Percentiles rank a stretch among this genome's conserved stretches.
phyloP scores from a whole-genome alignment of 2,113 vertebrate genomes.

The Datnioides undecimradiatus region DNA sequence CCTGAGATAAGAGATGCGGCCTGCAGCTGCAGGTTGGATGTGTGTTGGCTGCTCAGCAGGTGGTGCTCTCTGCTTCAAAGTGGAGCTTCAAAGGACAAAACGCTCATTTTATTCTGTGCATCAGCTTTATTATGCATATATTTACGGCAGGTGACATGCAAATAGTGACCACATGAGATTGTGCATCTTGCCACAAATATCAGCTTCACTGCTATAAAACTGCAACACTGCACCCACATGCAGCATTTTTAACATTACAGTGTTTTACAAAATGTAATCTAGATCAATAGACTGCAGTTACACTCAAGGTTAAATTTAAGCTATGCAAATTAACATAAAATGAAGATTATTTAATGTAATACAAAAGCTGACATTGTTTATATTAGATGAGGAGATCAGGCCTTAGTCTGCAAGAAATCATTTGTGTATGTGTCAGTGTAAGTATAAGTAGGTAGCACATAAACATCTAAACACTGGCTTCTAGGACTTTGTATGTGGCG shows the following conservation, averaged over 20 bases:
- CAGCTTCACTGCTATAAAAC: background rate
- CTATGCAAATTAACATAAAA: background rate
- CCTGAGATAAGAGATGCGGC: background rate
- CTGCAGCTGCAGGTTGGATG: rapidly evolving
- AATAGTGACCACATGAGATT: no score
- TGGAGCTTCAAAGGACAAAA: background rate
- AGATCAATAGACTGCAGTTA: background rate
- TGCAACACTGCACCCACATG: no score
- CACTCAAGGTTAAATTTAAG: background rate
- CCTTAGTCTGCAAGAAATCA: no score
- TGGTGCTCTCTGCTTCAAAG: slow-evolving; percentile 13
- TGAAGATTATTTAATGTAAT: background rate
- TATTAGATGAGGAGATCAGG: no score
- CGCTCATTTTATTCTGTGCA: background rate
- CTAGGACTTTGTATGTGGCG: background rate
- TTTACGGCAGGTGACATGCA: no score
- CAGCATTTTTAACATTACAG: no score
- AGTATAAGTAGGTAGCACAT: background rate
- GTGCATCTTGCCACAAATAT: no score
- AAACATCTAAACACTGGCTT: background rate
- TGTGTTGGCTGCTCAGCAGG: slow-evolving; percentile 30
- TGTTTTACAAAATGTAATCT: no score
- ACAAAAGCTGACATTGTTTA: background rate
- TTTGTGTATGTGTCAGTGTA: no score
- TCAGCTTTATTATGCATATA: background rate